These are phyloP conservation scores for Stenodera caucasica DNA, from an alignment of 2,888 invertebrate genomes.

Conservation along the genomic window DNA sequence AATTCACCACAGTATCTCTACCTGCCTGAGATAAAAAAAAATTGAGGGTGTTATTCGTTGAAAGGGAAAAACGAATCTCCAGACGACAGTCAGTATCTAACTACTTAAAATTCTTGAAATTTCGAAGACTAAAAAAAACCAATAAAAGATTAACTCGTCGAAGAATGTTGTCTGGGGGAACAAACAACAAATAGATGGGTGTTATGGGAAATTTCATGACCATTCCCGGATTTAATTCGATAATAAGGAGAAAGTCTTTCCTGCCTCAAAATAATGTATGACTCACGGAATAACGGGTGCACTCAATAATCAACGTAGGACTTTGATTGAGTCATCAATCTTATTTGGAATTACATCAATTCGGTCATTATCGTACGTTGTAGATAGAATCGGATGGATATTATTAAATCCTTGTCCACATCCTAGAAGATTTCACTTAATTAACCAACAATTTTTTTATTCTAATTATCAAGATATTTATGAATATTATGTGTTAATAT, in stretches of 20 bases:
- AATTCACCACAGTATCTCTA: background rate
- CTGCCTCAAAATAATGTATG: too few relatives aligned
- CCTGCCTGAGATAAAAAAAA: conserved; percentile 1
- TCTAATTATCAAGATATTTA: background rate
- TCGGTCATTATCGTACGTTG: too few relatives aligned
- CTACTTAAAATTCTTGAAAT: background rate
- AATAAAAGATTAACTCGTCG: background rate
- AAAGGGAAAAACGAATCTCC: background rate
- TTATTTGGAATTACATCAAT: too few relatives aligned
- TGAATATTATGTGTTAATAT: background rate
- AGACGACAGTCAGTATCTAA: background rate
- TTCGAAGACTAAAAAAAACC: background rate
- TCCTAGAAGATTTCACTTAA: background rate
- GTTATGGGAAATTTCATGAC: background rate
- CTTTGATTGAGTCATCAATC: too few relatives aligned
- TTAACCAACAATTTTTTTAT: background rate
- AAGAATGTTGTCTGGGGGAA: background rate
- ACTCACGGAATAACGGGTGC: too few relatives aligned
- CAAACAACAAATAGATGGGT: background rate
- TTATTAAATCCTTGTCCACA: background rate
- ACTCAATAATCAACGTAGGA: too few relatives aligned
- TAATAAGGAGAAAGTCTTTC: background rate
- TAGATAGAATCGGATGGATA: background rate
- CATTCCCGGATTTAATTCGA: background rate
- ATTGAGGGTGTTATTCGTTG: background rate